Conservation (phyloP, 2,113 vertebrate genomes). For the Psittacula cyanocephala region DNA sequence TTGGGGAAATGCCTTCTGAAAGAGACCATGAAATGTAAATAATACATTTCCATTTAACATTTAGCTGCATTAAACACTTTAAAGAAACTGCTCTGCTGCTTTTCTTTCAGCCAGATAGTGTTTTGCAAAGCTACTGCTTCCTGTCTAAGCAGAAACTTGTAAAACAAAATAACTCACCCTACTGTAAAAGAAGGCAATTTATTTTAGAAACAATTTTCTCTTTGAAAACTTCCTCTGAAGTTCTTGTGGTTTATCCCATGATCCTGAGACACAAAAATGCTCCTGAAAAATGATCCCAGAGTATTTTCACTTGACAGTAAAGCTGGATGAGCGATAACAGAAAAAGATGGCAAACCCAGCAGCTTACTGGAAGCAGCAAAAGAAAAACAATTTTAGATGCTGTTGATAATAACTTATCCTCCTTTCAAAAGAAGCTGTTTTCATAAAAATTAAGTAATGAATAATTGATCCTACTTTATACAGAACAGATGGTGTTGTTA, state of each 20-base stretch:
- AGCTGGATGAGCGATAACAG: not conserved
- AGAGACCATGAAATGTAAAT: not conserved
- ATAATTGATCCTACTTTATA: slow-evolving; percentile 17
- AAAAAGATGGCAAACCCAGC: not conserved
- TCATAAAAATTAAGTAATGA: slow-evolving; percentile 29
- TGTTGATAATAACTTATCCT: not conserved
- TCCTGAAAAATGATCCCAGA: not conserved
- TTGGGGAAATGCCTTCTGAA: not conserved
- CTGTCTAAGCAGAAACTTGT: not conserved
- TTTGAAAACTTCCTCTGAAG: not conserved
- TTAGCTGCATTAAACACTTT: not conserved
- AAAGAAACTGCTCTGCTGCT: not conserved
- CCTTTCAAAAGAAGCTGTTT: not conserved
- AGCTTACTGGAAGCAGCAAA: not conserved
- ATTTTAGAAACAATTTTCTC: not conserved
- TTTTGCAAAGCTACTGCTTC: not conserved
- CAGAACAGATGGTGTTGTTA: slow-evolving; percentile 43
- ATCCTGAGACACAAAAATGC: not conserved
- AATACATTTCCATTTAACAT: not conserved
- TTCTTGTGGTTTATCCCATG: not conserved
- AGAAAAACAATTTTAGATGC: not conserved
- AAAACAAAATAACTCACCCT: not conserved
- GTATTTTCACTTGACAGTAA: not conserved
- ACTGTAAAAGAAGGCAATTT: not conserved
- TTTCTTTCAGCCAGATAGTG: not conserved